phyloP scores from a whole-genome alignment of 2,797 vertebrate genomes.

The Zalophus californianus region DNA sequence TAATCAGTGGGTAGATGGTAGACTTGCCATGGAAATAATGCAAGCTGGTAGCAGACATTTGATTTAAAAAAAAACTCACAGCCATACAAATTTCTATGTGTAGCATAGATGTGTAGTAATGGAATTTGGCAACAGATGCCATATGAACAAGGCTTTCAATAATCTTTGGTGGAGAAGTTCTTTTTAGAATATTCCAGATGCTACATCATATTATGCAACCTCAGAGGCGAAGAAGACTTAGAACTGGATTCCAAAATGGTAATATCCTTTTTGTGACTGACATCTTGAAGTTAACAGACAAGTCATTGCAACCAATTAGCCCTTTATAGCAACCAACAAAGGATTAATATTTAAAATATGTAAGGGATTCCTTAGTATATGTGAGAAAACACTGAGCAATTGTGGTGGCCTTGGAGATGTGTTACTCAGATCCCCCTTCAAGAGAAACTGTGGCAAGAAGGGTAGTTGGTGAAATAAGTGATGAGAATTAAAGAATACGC shows the following conservation, averaged over 20 bases:
- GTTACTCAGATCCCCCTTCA: not conserved
- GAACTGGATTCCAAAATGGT: not conserved
- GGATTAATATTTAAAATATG: not conserved
- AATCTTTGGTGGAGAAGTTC: not conserved
- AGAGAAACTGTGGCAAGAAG: not conserved
- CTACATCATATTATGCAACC: not conserved
- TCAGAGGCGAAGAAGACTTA: not conserved
- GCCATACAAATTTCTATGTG: not conserved
- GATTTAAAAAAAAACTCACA: slow-evolving; percentile 1
- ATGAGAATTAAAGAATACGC: not conserved
- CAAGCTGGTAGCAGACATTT: not conserved
- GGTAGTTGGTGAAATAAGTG: not conserved
- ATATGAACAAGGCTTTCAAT: not conserved
- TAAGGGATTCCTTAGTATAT: not conserved
- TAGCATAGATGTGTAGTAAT: not conserved
- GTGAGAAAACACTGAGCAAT: not conserved
- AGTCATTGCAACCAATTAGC: not conserved
- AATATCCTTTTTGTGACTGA: not conserved
- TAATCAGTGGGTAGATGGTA: not conserved
- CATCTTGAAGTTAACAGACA: slow-evolving; percentile 10
- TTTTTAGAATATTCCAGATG: slow-evolving; percentile 14
- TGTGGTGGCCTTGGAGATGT: not conserved
- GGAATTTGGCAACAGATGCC: not conserved
- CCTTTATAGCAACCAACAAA: not conserved
- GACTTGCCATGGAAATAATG: not conserved